Evolutionary conservation across 1,140 invertebrate species (phyloP).

Genomic region (Magallana ariakensis): DNA sequence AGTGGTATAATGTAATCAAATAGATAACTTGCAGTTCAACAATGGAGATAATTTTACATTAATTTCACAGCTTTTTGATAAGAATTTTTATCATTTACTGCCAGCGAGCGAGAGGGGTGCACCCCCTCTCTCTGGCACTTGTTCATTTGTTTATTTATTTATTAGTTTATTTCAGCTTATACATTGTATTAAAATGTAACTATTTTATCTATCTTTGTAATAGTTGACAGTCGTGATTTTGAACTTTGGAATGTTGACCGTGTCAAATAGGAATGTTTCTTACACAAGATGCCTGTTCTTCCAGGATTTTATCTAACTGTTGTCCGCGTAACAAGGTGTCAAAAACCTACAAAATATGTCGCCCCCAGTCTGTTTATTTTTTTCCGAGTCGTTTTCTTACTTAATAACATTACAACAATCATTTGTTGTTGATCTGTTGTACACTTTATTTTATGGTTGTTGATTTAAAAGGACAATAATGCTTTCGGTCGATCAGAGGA

Average conservation of each 20-base stretch:
- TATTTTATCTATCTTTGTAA: too few relatives aligned
- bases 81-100: too few relatives aligned
- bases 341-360: neutral
- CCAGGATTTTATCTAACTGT: slow-evolving; percentile 1
- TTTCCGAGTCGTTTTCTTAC: neutral
- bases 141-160: too few relatives aligned
- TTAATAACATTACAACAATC: neutral
- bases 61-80: too few relatives aligned
- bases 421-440: neutral
- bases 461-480: neutral
- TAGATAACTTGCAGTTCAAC: too few relatives aligned
- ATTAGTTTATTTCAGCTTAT: too few relatives aligned
- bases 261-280: slow-evolving; percentile 1
- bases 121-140: too few relatives aligned
- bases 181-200: too few relatives aligned
- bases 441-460: slow-evolving; percentile 28
- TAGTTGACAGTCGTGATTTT: neutral
- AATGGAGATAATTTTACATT: too few relatives aligned
- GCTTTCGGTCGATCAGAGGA: slow-evolving; percentile 1
- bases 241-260: neutral
- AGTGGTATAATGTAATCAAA: too few relatives aligned
- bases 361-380: neutral
- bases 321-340: neutral
- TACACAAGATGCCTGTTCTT: neutral
- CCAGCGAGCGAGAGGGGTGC: too few relatives aligned